Evolutionary conservation across 2,888 invertebrate genomes (phyloP), one percentile per base, ranked within the genome.

Genomic region (Gryllus longicercus): DNA sequence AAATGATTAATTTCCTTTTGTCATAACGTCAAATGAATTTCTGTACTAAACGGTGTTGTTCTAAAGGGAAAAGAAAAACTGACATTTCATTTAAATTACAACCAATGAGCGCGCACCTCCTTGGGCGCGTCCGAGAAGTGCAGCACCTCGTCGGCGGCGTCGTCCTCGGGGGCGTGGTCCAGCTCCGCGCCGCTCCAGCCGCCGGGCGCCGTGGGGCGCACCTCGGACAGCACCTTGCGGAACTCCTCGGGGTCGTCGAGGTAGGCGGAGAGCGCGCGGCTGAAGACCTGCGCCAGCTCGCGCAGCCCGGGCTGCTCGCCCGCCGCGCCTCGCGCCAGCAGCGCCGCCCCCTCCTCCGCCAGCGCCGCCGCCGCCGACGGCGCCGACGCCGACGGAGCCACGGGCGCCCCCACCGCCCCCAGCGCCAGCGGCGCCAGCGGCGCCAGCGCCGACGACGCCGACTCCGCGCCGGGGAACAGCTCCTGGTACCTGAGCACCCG

Each of bases 231-330:
- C 25, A 93, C 93, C 85, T 92, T 92, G 83, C 93, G 91, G 84
- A 95, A 95, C 79, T 92, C 92, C n/a, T 92, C 92, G 1, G 95
- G 95, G 86, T 95, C 93, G 86, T 95, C 93, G 8, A 96, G 88
- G 84, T 95, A 96, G 0, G 94, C 94, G 1, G 94, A 93, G 21
- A 96, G 87, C 0, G 95, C 95, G 84, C 94, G 92, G 0, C 95
- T 95, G 84, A 96, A 96, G 5, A 95, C 94, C 87, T 94, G 93
- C 0, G 95, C 95, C 8, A 95, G 86, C 86, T 95, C 94, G 79
- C 95, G 89, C 0, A 95, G 84, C 79, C 87, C 88, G 1, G 81
- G 76, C 25, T 74, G 38, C 16, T 14, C n/a, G 63, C 63, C 63
- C 63, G n/a, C 16, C n/a, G 63, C 63, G 1, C n/a, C 63, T 0